Evolutionary conservation across 2,888 invertebrate genomes (phyloP).

Genomic region (Abrostola tripartita): DNA sequence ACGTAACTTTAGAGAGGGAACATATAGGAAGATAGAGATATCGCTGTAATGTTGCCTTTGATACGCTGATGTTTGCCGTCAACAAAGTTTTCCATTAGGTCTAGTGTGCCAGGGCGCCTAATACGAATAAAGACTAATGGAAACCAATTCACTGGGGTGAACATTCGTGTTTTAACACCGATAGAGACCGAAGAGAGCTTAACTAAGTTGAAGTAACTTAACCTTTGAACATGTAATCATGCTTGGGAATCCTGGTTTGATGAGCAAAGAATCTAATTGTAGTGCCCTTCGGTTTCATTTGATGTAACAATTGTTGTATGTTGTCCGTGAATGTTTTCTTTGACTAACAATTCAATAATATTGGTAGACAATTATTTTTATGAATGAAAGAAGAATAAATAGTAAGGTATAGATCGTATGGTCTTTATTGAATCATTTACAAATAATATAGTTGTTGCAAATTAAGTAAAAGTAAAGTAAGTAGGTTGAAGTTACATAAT

Average conservation of each 20-base stretch:
- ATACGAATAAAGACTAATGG: constrained; percentile 40
- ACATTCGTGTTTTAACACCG: constrained; percentile 28
- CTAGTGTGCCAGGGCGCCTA: constrained; percentile 34
- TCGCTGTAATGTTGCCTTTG: constrained; percentile 49
- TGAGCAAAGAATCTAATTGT: no score
- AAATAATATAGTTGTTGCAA: no score
- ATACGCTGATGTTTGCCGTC: constrained; percentile 47
- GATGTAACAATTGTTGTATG: no score
- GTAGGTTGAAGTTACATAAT: no score
- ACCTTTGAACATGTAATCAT: not conserved
- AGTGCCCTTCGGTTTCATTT: no score
- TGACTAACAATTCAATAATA: no score
- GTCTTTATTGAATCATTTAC: no score
- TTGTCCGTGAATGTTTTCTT: no score
- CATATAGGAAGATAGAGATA: constrained; percentile 24
- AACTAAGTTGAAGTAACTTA: not conserved
- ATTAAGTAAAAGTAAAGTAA: no score
- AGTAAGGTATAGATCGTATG: no score
- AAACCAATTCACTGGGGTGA: constrained; percentile 39
- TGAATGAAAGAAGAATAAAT: no score
- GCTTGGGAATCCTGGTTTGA: not conserved
- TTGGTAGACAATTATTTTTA: no score
- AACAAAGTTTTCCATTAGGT: constrained; percentile 50
- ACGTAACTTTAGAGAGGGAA: constrained; percentile 26
- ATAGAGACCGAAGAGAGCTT: constrained; percentile 35